These are phyloP conservation scores for Holothuria glaberrima DNA, from an alignment of 35 echinoderm and acorn worm genomes.

Conservation along the genomic window DNA sequence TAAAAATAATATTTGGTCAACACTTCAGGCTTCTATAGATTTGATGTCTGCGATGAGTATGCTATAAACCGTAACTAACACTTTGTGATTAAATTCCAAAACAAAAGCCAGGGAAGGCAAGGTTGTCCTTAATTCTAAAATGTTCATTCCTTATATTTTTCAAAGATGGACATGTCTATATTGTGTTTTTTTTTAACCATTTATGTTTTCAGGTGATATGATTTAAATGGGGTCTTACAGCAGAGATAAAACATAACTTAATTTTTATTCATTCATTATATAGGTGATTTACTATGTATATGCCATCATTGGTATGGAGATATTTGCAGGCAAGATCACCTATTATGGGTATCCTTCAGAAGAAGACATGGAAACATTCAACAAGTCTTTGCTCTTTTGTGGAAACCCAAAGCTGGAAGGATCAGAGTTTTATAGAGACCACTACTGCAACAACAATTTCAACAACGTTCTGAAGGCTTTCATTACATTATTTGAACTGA, in stretches of 20 bases:
- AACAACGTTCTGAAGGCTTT: conserved; percentile 91
- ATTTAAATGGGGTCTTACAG: too few species aligned
- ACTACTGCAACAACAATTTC: conserved; percentile 99
- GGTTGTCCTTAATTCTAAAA: too few species aligned
- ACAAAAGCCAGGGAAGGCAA: too few species aligned
- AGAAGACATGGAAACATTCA: not conserved
- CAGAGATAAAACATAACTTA: too few species aligned
- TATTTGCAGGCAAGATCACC: conserved; percentile 61
- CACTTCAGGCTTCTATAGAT: too few species aligned
- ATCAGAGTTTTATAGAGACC: conserved; percentile 82
- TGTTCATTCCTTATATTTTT: too few species aligned
- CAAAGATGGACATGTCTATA: not conserved
- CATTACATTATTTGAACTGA: conserved; percentile 90
- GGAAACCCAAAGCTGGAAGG: conserved; percentile 67
- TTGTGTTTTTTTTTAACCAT: not conserved
- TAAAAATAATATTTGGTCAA: too few species aligned
- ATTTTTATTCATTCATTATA: not conserved
- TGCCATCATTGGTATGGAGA: conserved; percentile 95
- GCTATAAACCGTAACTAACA: too few species aligned
- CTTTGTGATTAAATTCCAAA: too few species aligned
- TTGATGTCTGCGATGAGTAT: too few species aligned
- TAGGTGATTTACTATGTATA: conserved; percentile 93
- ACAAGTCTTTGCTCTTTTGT: conserved; percentile 59
- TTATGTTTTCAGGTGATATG: too few species aligned
- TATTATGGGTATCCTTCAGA: conserved; percentile 85